These are phyloP conservation scores for Gibbula magus DNA, from an alignment of 2,888 invertebrate species.

Conservation along the genomic window DNA sequence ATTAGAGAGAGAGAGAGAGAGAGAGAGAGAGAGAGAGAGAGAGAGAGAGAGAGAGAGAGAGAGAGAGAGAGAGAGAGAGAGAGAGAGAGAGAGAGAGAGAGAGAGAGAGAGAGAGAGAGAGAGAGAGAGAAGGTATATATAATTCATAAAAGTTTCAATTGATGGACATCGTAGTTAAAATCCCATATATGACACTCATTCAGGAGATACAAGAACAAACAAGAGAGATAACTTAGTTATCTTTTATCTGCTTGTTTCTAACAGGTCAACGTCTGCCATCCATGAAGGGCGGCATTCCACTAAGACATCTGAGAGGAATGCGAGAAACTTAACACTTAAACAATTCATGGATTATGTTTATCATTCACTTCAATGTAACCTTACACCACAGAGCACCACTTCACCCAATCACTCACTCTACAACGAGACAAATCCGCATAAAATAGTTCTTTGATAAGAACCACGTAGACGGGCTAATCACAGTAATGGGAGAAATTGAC, in stretches of 20 bases:
- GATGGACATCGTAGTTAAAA: not conserved
- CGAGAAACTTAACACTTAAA: constrained; percentile 15
- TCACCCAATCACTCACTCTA: not conserved
- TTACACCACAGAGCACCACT: not conserved
- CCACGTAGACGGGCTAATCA: not conserved
- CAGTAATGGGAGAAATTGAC: not conserved
- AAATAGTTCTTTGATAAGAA: constrained; percentile 13
- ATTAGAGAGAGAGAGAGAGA: not conserved
- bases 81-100: too few relatives aligned
- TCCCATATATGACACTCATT: not conserved
- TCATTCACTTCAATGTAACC: not conserved
- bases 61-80: not conserved
- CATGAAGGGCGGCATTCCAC: not conserved
- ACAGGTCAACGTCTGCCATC: not conserved
- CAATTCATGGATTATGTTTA: constrained; percentile 7
- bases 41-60: not conserved
- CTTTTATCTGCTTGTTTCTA: not conserved
- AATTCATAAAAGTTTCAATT: not conserved
- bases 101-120: too few relatives aligned
- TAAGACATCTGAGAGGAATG: not conserved
- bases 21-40: not conserved
- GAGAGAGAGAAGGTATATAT: not conserved
- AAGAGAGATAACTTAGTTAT: not conserved
- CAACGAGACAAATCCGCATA: not conserved
- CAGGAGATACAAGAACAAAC: not conserved